Conservation (phyloP, 2,888 invertebrate genomes). For the Drosophila colorata region DNA sequence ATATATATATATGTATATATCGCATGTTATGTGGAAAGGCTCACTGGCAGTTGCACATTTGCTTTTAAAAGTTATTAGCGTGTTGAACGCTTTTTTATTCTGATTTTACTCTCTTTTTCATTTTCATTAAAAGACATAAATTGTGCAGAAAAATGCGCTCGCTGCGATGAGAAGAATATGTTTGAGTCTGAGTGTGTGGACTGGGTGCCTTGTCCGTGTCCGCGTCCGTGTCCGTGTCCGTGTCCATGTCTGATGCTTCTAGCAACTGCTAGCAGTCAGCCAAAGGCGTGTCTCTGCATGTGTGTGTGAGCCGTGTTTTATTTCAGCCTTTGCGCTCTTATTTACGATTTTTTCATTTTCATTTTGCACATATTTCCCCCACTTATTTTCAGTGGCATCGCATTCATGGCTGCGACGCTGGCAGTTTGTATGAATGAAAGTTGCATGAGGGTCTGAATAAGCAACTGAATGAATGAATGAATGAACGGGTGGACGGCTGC, state of each 20-base stretch:
- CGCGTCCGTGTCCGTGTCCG: neutral
- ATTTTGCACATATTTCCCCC: slow-evolving; percentile 40
- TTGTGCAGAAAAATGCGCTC: slow-evolving; percentile 77
- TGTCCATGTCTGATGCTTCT: slow-evolving; percentile 4
- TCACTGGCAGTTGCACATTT: slow-evolving; percentile 64
- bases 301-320: slow-evolving; percentile 57
- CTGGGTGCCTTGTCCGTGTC: slow-evolving; percentile 6
- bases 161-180: slow-evolving; percentile 38
- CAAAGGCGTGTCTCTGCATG: slow-evolving; percentile 55
- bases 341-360: slow-evolving; percentile 72
- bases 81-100: slow-evolving; percentile 63
- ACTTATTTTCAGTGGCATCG: slow-evolving; percentile 50
- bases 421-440: slow-evolving; percentile 75
- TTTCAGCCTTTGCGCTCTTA: slow-evolving; percentile 77
- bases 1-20: neutral
- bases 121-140: slow-evolving; percentile 82
- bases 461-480: slow-evolving; percentile 70
- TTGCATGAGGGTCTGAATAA: slow-evolving; percentile 72
- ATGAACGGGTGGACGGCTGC: slow-evolving; percentile 10
- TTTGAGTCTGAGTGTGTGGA: slow-evolving; percentile 26
- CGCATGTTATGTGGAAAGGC: slow-evolving; percentile 29
- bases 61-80: slow-evolving; percentile 79
- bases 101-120: slow-evolving; percentile 55
- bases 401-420: slow-evolving; percentile 51
- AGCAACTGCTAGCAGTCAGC: slow-evolving; percentile 18